A percentile compares a stretch with the other conserved stretches of the same genome.
These are phyloP conservation scores for Columba guinea DNA, from an alignment of 2,797 vertebrate species.

Conservation along the genomic window DNA sequence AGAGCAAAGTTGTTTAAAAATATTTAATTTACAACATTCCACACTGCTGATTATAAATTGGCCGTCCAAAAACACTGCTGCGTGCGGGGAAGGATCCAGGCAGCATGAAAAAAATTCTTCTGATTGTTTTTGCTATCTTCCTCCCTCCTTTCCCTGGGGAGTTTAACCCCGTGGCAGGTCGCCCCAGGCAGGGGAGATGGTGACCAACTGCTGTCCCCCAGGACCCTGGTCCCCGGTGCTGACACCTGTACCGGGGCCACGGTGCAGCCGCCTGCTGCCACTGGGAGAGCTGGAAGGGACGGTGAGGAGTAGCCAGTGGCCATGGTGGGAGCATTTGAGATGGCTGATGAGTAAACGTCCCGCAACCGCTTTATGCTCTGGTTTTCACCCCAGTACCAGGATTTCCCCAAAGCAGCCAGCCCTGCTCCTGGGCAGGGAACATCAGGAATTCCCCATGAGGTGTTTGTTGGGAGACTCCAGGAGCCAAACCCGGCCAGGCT, in stretches of 20 bases:
- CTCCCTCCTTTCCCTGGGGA: constrained; percentile 52
- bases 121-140: constrained; percentile 74
- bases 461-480: not conserved
- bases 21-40: constrained; percentile 80
- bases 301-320: fast-evolving
- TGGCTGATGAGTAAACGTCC: not conserved
- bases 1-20: constrained; percentile 79
- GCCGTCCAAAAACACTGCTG: constrained; percentile 73
- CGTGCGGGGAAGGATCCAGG: constrained; percentile 67
- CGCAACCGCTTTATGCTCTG: not conserved
- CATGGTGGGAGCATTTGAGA: fast-evolving
- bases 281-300: not conserved
- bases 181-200: constrained; percentile 31
- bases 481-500: not conserved
- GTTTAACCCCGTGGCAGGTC: constrained; percentile 52
- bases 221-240: fast-evolving
- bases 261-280: not conserved
- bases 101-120: constrained; percentile 75
- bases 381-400: not conserved
- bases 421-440: not conserved
- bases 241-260: not conserved
- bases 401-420: not conserved
- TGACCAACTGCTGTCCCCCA: not conserved
- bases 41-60: constrained; percentile 77
- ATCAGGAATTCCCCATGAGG: fast-evolving